A percentile compares a stretch with the other conserved stretches of the same genome.
Evolutionary conservation across 92 coral and sea anemone species (phyloP).

Genomic region (Porites cylindrica): DNA sequence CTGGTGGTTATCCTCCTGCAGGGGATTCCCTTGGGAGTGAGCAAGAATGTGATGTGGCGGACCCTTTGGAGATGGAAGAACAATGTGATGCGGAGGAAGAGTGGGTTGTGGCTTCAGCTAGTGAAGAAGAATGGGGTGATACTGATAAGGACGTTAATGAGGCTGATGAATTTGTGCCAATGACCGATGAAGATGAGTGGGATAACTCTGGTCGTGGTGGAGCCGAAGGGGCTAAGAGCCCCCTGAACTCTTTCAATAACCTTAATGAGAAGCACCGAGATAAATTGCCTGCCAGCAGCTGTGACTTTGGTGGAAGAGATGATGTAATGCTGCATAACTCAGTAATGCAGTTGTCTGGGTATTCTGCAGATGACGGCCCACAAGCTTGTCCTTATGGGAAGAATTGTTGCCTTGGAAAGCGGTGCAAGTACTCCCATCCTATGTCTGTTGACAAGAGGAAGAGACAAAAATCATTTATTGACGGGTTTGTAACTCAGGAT

Average conservation of each 20-base stretch:
- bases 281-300: neutral
- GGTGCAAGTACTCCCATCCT: slow-evolving; percentile 72
- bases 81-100: slow-evolving; percentile 7
- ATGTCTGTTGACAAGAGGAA: neutral
- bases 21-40: neutral
- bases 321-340: neutral
- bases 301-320: neutral
- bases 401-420: slow-evolving; percentile 87
- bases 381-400: slow-evolving; percentile 73
- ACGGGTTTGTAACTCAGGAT: neutral
- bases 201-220: neutral
- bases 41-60: neutral
- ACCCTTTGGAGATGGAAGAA: neutral
- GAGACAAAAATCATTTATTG: neutral
- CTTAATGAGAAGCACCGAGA: neutral
- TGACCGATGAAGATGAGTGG: neutral
- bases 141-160: neutral
- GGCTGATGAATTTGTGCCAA: neutral
- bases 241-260: neutral
- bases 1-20: slow-evolving; percentile 15
- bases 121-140: slow-evolving; percentile 11
- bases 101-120: neutral
- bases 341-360: slow-evolving; percentile 1
- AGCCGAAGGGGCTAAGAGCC: neutral
- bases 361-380: neutral